phyloP scores from a whole-genome alignment of 2,888 invertebrate genomes.

The Acronicta alni region DNA sequence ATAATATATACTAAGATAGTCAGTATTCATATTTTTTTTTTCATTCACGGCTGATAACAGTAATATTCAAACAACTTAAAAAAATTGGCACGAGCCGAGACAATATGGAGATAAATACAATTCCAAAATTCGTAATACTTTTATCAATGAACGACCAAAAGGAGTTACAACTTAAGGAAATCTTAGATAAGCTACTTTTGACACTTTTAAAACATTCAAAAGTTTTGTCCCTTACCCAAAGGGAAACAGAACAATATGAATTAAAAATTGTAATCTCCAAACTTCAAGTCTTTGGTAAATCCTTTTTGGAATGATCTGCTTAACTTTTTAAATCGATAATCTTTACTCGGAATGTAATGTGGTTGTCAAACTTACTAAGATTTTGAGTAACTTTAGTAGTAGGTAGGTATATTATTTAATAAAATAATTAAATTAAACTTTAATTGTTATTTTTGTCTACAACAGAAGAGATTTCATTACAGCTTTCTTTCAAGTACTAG shows the following conservation, averaged over 20 bases:
- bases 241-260: conserved; percentile 32
- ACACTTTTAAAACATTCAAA: conserved; percentile 33
- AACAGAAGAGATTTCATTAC: conserved; percentile 2
- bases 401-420: too few species aligned
- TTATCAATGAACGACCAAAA: conserved; percentile 25
- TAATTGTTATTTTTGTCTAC: neutral
- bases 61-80: conserved; percentile 3
- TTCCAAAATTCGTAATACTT: conserved; percentile 22
- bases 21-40: neutral
- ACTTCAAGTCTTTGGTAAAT: conserved; percentile 22
- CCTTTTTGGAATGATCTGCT: conserved; percentile 28
- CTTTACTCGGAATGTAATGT: neutral
- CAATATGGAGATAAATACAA: conserved; percentile 6
- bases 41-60: neutral
- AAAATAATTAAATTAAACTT: too few species aligned
- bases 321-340: conserved; percentile 24
- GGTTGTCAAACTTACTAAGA: neutral
- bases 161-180: conserved; percentile 42
- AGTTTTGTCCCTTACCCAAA: conserved; percentile 26
- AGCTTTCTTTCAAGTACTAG: conserved; percentile 15
- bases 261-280: conserved; percentile 39
- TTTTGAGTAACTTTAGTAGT: neutral
- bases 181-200: conserved; percentile 40
- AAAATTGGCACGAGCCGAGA: conserved; percentile 16
- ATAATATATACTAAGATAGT: neutral